phyloP scores from a whole-genome alignment of 2,797 vertebrate genomes.

The Petrocephalus schoutedeni region DNA sequence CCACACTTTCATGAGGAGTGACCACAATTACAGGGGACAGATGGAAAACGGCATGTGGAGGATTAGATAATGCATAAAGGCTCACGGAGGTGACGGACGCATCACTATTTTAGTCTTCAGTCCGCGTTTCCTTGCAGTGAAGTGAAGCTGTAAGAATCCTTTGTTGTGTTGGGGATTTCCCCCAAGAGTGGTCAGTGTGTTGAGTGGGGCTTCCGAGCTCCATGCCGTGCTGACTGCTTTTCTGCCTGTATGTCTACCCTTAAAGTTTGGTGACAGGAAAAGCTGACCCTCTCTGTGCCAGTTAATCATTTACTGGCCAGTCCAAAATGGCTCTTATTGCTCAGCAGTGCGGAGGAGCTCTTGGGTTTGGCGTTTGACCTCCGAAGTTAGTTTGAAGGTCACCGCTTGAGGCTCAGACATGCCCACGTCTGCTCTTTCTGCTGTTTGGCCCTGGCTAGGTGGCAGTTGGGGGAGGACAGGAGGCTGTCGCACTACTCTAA shows the following conservation, averaged over 20 bases:
- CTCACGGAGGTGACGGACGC: slow-evolving; percentile 23
- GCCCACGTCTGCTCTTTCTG: not conserved
- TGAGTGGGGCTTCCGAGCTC: not conserved
- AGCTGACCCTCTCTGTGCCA: not conserved
- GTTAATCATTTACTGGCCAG: not conserved
- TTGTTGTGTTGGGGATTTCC: slow-evolving; percentile 1
- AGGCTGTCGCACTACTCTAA: not conserved
- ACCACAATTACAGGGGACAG: slow-evolving; percentile 26
- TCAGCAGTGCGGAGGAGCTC: not conserved
- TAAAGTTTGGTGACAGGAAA: not conserved
- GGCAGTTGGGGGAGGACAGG: not conserved
- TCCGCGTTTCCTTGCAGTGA: slow-evolving; percentile 12
- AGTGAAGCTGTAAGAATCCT: slow-evolving; percentile 25
- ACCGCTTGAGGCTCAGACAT: not conserved
- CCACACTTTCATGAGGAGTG: not conserved
- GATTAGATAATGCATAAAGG: slow-evolving; percentile 12
- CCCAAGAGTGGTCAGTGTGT: not conserved
- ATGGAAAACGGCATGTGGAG: slow-evolving; percentile 13
- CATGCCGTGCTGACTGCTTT: not conserved
- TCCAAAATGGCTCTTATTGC: not conserved
- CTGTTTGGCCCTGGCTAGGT: not conserved
- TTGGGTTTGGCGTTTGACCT: not conserved
- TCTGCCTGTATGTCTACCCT: not conserved
- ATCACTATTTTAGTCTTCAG: slow-evolving; percentile 22
- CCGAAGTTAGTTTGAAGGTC: not conserved